Conservation (phyloP, 2,888 invertebrate species). For the Mythimna ferrago region DNA sequence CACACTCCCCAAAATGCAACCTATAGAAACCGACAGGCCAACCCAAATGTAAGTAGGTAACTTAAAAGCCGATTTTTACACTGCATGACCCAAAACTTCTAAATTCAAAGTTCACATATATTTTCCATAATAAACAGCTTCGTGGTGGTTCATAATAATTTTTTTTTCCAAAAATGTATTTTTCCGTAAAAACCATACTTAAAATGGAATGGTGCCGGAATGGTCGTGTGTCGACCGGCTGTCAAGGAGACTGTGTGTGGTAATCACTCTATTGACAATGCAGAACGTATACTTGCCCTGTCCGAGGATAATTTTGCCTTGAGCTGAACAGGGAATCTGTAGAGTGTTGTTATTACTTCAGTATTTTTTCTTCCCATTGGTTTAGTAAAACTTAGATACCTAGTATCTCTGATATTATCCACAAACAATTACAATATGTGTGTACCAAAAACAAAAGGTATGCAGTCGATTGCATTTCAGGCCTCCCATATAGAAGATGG, state of each 20-base stretch:
- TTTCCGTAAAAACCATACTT: slow-evolving; percentile 20
- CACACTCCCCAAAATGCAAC: too few species aligned
- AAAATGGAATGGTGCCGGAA: slow-evolving; percentile 30
- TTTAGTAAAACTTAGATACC: neutral
- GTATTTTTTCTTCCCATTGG: neutral
- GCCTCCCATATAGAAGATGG: too few species aligned
- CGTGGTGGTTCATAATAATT: neutral
- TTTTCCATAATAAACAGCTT: neutral
- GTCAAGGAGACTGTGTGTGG: slow-evolving; percentile 75
- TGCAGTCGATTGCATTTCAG: too few species aligned
- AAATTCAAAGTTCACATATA: neutral
- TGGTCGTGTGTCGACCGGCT: slow-evolving; percentile 66
- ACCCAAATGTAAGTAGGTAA: too few species aligned
- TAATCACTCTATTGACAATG: slow-evolving; percentile 85
- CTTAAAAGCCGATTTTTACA: too few species aligned
- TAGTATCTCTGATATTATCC: too few species aligned
- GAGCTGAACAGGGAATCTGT: slow-evolving; percentile 58
- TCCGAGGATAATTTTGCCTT: slow-evolving; percentile 74
- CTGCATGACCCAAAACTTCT: neutral
- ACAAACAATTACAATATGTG: too few species aligned
- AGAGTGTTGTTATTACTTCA: slow-evolving; percentile 56
- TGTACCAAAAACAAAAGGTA: too few species aligned
- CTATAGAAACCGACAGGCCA: too few species aligned
- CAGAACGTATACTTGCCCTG: slow-evolving; percentile 76
- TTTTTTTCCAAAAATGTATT: slow-evolving; percentile 9